Evolutionary conservation across 2,797 vertebrate species (phyloP), one percentile per base, ranked within the genome.

Genomic region (Sebastes taczanowskii): DNA sequence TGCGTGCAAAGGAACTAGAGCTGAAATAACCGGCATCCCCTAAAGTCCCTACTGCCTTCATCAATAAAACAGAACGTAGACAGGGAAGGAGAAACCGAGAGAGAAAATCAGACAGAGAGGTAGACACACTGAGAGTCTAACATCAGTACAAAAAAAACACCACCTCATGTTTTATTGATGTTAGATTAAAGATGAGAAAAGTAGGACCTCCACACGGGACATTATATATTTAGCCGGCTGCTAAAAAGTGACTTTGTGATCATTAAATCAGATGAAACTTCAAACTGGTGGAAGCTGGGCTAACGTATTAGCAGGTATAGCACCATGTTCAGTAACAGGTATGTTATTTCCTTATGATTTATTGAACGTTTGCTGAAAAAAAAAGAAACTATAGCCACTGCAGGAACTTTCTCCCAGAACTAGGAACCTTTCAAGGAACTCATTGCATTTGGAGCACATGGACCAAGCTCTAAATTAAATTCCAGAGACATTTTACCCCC

Each of bases 1-100:
- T 52, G 65, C 7, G 0, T 42, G 81, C 64, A 84, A 87, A 85
- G 83, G 79, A 96, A 95, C 81, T 95, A 88, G 94, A 95, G 94
- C 95, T 95, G 92, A 95, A 95, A 89, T 95, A 95, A 96, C 81
- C 58, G 83, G 73, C 85, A 88, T 90, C 81, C 89, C 91, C 89
- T 91, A 82, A 91, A 91, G 94, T 93, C 91, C 74, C 75, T 42
- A 59, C 88, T 85, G 91, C 87, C 90, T 89, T 94, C 94, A 95
- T 95, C 94, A 95, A 95, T 95, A 95, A 95, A 94, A 88, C 90
- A 94, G 61, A 77, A 71, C 73, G 22, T 27, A 90, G 91, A 81
- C 64, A 76, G 70, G 83, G 67, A 74, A 61, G 80, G 52, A 82
- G 71, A 79, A 66, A 86, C 55, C 10, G 25, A 73, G 74, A 80